These are phyloP conservation scores for Ooceraea biroi DNA, from an alignment of 1,140 invertebrate species.

Conservation along the genomic window DNA sequence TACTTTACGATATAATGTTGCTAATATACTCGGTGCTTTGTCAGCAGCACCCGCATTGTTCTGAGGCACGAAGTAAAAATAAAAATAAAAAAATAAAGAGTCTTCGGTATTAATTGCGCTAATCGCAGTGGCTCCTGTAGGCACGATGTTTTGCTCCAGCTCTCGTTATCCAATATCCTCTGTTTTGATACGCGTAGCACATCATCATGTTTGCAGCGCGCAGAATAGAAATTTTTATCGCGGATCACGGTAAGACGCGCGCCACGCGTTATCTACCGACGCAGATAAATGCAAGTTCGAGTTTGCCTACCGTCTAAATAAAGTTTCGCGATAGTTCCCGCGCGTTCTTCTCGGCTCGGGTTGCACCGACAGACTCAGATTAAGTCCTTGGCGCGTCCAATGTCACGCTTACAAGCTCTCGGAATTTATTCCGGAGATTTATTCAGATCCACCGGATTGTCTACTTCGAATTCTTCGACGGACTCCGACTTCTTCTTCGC, in stretches of 20 bases:
- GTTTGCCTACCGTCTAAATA: conserved; percentile 51
- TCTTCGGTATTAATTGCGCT: conserved; percentile 7
- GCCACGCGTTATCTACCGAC: conserved; percentile 46
- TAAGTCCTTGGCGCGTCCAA: neutral
- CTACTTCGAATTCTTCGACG: neutral
- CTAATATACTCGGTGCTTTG: too few relatives aligned
- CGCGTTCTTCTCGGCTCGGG: conserved; percentile 5
- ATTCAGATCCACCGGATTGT: neutral
- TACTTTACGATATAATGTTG: conserved; percentile 20
- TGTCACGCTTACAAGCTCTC: conserved; percentile 29
- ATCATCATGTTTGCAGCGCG: conserved; percentile 48
- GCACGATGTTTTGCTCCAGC: neutral
- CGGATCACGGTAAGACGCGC: conserved; percentile 35
- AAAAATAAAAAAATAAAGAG: too few relatives aligned
- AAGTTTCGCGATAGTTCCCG: conserved; percentile 38
- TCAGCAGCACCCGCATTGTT: too few relatives aligned
- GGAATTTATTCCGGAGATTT: conserved; percentile 3
- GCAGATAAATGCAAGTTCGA: conserved; percentile 39
- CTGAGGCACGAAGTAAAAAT: too few relatives aligned
- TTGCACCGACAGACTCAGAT: conserved; percentile 31
- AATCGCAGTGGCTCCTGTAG: conserved; percentile 9
- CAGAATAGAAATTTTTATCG: conserved; percentile 61
- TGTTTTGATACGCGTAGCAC: conserved; percentile 35
- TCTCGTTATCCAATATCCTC: conserved; percentile 53
- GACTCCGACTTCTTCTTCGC: neutral